Evolutionary conservation across 1,140 invertebrate genomes (phyloP), one percentile per base, ranked within the genome.

Genomic region (Drosophila sproati): DNA sequence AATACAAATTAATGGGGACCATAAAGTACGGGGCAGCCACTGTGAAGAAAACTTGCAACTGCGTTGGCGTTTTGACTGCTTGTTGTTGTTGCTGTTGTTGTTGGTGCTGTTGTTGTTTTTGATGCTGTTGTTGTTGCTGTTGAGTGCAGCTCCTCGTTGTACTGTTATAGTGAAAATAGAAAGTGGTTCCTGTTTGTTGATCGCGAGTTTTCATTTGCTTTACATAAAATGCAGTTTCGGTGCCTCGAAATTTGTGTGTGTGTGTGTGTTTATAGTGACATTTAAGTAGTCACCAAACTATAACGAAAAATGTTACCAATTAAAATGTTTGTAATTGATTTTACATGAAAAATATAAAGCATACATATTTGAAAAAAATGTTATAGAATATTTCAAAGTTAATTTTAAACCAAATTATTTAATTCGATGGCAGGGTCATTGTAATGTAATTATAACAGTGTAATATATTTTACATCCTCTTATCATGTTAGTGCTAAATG

Each of bases 111-210:
- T 20, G 20, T 20, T 20, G 20, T 20, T 20, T 1, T 20, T 20
- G 20, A 20, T 20, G 20, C 20, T 20, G 20, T 20, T 20, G 20
- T 73, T 51, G 43, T 77, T 45, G 74, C 10, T 43, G 57, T 28
- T 69, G 56, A 62, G 20, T 55, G 59, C 66, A 61, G 52, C 59
- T 80, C 76, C 72, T 64, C 70, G 48, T 62, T 76, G 76, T 90
- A 90, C 86, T 85, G 89, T 89, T 91, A 91, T 91, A 91, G 88
- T 91, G 89, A 91, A 91, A 91, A 91, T 91, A 91, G 89, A 91
- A 91, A 91, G 88, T 91, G 88, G 88, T 91, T 88, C 89, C 86
- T 90, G 86, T 90, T 91, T 91, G 78, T 60, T 88, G 85, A 71
- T 73, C 83, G 83, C 85, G 73, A 83, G 85, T 88, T 89, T 88